Percentiles rank a stretch among this genome's conserved stretches.
Evolutionary conservation across 2,797 vertebrate genomes (phyloP).

Genomic region (Mus minutoides): DNA sequence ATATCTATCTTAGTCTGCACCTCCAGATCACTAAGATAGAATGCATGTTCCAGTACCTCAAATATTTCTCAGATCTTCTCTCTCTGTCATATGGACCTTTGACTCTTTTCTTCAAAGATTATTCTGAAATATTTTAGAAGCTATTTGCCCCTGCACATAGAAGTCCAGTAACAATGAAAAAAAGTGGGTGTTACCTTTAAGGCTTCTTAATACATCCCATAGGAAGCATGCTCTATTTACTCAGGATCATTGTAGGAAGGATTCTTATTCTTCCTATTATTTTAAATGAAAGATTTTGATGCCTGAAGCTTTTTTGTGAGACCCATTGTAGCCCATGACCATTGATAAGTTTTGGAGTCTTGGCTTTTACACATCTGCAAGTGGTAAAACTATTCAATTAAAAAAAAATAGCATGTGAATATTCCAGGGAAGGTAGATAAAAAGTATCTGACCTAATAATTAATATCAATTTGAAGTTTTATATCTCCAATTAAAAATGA

Average conservation of each 20-base stretch:
- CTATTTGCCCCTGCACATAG: constrained; percentile 46
- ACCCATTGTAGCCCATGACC: constrained; percentile 58
- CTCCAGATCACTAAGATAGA: neutral
- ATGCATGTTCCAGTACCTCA: neutral
- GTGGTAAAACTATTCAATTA: neutral
- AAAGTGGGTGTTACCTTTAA: constrained; percentile 58
- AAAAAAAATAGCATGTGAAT: neutral
- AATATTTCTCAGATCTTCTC: too few species aligned
- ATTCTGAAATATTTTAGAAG: constrained; percentile 18
- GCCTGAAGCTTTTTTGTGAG: constrained; percentile 71
- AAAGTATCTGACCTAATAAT: neutral
- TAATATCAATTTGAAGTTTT: neutral
- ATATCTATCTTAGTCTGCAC: neutral
- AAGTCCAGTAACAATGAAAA: constrained; percentile 55
- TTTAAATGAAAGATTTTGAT: constrained; percentile 61
- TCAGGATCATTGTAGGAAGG: neutral
- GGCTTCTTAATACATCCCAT: constrained; percentile 62
- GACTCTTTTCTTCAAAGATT: constrained; percentile 15
- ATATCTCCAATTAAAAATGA: neutral
- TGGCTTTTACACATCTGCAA: neutral
- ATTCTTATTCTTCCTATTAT: constrained; percentile 74
- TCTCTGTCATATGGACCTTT: neutral
- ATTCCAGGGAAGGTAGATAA: neutral
- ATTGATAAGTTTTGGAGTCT: constrained; percentile 38
- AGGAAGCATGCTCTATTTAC: constrained; percentile 63